Base-by-base conservation (phyloP, 2,113 vertebrate species). In the Pitta sordida region DNA sequence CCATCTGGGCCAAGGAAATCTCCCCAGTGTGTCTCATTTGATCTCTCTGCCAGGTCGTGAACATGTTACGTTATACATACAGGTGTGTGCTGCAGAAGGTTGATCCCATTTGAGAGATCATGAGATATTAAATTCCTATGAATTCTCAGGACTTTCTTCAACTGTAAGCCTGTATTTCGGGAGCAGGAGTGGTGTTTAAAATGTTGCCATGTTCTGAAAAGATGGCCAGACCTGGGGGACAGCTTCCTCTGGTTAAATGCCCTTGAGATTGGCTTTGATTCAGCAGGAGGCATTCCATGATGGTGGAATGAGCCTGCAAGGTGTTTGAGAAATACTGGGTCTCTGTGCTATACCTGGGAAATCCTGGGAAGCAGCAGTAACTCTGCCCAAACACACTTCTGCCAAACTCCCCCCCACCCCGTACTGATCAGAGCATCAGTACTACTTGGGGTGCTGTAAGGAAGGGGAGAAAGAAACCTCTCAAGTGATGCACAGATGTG, bases 141-240 rank as follows among this genome's bases (percentile, higher is more conserved):
- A 86, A 78, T 80, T 90, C 75, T 94, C 87, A 91, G 94, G 91
- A 67, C 44, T 67, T 93, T 59, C 32, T 73, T 74, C 76, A 86
- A 11, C 36, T 68, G 18, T 73, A 83, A 86, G 36, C 43, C n/a
- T 78, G 19, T 85, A 20, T 69, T 83, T 56, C 65, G 15, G 15
- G 69, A 89, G 52, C 1, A 0, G 26, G 15, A 20, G 20, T 51
- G 39, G 11, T 73, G 27, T 46, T 90, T 67, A 30, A 95, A 83
- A 83, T 14, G 16, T 65, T 83, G 15, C 26, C 26, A 18, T 71
- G 27, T 62, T 92, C 71, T 48, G 23, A 85, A 92, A 56, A 89
- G 51, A 17, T 83, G 49, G 14, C 36, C 55, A 48, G 43, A 74
- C n/a, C 34, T 41, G 4, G 5, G 6, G 15, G 26, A 69, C 32